A percentile compares a stretch with the other conserved stretches of the same genome.
Conservation (phyloP, 1,140 invertebrate genomes). For the Leguminivora glycinivorella region DNA sequence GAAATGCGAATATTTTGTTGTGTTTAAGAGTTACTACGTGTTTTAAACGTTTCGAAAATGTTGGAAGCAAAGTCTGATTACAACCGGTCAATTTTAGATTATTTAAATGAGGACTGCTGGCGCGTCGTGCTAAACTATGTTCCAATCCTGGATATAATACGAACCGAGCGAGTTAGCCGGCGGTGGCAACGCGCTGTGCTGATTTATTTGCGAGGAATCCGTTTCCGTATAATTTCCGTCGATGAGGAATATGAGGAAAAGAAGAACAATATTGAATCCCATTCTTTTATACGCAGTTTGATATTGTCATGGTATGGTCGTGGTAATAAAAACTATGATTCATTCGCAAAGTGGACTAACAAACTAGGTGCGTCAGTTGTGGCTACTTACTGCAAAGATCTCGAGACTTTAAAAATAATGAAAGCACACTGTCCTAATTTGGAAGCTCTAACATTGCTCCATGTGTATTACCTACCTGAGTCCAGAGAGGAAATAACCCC, state of each 20-base stretch:
- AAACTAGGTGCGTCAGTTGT: background rate
- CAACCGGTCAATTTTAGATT: background rate
- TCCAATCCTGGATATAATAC: background rate
- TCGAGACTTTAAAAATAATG: background rate
- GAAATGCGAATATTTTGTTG: too few species aligned
- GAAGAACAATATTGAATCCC: background rate
- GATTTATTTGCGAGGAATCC: background rate
- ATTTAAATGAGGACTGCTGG: background rate
- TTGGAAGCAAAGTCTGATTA: background rate
- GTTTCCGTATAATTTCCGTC: background rate
- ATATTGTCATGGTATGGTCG: background rate
- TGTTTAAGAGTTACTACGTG: too few species aligned
- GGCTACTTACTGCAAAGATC: background rate
- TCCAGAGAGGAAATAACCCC: background rate
- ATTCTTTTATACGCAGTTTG: background rate
- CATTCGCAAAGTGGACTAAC: background rate
- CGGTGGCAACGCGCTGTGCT: background rate
- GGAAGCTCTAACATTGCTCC: background rate
- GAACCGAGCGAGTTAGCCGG: background rate
- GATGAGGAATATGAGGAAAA: background rate
- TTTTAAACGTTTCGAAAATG: background rate
- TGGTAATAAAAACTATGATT: background rate
- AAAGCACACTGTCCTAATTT: background rate
- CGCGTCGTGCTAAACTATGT: background rate
- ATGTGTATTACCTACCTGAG: background rate